Conservation (phyloP, 2,888 invertebrate genomes). For the Calephelis perditalis region DNA sequence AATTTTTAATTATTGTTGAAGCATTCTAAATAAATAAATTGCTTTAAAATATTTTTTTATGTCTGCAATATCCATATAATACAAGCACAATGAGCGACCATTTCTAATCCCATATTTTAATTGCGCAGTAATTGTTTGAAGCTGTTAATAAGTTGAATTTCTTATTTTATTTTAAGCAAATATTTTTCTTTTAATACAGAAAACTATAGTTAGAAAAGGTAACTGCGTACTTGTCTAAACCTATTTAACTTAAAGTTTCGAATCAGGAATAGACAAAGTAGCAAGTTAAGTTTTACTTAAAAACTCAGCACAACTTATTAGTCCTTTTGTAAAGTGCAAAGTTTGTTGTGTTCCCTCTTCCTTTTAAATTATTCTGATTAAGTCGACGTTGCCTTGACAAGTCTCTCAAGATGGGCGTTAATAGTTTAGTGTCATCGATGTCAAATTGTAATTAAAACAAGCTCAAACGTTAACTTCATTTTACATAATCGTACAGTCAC, state of each 20-base stretch:
- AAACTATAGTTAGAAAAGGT: no score
- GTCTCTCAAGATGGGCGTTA: background rate
- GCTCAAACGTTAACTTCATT: background rate
- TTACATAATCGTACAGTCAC: background rate
- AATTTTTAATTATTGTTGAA: no score
- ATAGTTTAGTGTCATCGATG: constrained; percentile 6
- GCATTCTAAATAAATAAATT: no score
- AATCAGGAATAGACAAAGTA: background rate
- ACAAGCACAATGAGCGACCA: no score
- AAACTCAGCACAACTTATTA: constrained; percentile 2
- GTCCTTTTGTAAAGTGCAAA: constrained; percentile 1
- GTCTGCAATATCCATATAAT: no score
- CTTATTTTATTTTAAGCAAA: no score
- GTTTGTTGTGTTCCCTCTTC: background rate
- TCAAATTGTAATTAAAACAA: constrained; percentile 2
- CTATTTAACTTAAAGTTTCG: background rate
- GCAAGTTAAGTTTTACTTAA: constrained; percentile 7
- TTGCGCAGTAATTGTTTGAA: no score
- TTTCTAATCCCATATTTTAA: no score
- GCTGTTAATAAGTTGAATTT: no score
- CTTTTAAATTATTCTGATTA: constrained; percentile 4
- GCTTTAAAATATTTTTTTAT: no score
- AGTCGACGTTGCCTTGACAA: background rate
- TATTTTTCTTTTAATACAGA: no score
- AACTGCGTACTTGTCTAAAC: no score